phyloP scores from a whole-genome alignment of 2,797 vertebrate genomes.

The Danio tinwini region DNA sequence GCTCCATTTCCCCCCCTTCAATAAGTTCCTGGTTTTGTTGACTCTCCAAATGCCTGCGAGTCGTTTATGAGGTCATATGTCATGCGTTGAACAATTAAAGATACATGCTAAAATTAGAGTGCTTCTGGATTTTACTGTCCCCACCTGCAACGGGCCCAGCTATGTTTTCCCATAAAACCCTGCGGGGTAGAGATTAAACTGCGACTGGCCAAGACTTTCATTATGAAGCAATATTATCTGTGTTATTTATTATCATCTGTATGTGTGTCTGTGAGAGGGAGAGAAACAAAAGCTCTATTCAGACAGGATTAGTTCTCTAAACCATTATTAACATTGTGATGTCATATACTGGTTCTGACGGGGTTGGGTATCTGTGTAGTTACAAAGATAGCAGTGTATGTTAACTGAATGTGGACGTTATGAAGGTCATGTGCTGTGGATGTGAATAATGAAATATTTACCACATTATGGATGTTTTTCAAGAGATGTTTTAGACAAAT shows the following conservation, averaged over 20 bases:
- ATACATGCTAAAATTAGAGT: constrained; percentile 54
- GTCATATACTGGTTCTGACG: constrained; percentile 6
- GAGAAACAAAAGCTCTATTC: constrained; percentile 29
- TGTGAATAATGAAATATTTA: constrained; percentile 15
- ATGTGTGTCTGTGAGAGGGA: neutral
- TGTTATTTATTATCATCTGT: constrained; percentile 37
- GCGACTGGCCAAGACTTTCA: constrained; percentile 25
- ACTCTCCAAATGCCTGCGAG: constrained; percentile 40
- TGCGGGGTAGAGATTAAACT: constrained; percentile 24
- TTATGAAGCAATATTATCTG: constrained; percentile 30
- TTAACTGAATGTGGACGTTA: constrained; percentile 30
- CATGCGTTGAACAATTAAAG: constrained; percentile 60
- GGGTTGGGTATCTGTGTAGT: constrained; percentile 17
- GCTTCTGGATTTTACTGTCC: constrained; percentile 55
- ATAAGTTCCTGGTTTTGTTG: constrained; percentile 37
- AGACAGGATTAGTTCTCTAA: constrained; percentile 37
- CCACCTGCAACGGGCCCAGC: constrained; percentile 45
- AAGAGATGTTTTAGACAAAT: neutral
- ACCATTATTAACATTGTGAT: constrained; percentile 41
- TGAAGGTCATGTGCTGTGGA: constrained; percentile 21
- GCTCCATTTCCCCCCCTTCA: constrained; percentile 41
- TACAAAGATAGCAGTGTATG: constrained; percentile 50
- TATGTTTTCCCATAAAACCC: constrained; percentile 51
- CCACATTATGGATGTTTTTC: constrained; percentile 2
- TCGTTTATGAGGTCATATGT: constrained; percentile 59